Evolutionary conservation across 2,113 vertebrate genomes (phyloP), one percentile per base, ranked within the genome.

Genomic region (Scortum barcoo): DNA sequence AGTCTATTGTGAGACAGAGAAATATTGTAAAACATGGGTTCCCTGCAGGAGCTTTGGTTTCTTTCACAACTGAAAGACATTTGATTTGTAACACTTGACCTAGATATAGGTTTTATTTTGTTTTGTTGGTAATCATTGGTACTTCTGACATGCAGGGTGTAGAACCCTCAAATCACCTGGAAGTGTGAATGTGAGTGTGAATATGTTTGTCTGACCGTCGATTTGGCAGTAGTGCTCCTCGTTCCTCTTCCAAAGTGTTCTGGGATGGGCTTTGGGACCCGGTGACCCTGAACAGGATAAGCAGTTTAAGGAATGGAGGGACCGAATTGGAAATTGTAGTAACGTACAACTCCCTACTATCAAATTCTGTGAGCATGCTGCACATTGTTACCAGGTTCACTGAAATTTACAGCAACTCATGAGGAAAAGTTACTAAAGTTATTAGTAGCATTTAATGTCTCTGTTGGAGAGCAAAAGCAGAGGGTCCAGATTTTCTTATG

Each of bases 21-120:
- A 44, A 46, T 36, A 26, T 26, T 20, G 54, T 42, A n/a, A n/a
- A n/a, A n/a, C 5, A 33, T 70, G 66, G 65, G 40, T 78, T 72
- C 16, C 42, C 42, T 44, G 12, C 16, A 14, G 42, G 42, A 4
- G 12, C 42, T 44, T 12, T 44, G 44, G 65, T 38, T 60, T 60
- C 67, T 72, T 38, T 50, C 61, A 73, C 78, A 46, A 24, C 42
- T 2, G 1, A 28, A 20, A 44, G 33, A 36, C 48, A 54, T 36
- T 36, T 36, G 3, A 36, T 6, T 36, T 36, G 33, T 36, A 36
- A 36, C 6, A 36, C 33, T 36, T 36, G 33, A 36, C 33, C 6
- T 36, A 6, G 3, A 36, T 36, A 6, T 36, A 36, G 33, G 6
- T 6, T 4, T 36, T 36, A 4, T 36, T 36, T 36, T 36, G 33